Evolutionary conservation across 2,888 invertebrate genomes (phyloP), one percentile per base, ranked within the genome.

Genomic region (Lacanobia wlatinum): DNA sequence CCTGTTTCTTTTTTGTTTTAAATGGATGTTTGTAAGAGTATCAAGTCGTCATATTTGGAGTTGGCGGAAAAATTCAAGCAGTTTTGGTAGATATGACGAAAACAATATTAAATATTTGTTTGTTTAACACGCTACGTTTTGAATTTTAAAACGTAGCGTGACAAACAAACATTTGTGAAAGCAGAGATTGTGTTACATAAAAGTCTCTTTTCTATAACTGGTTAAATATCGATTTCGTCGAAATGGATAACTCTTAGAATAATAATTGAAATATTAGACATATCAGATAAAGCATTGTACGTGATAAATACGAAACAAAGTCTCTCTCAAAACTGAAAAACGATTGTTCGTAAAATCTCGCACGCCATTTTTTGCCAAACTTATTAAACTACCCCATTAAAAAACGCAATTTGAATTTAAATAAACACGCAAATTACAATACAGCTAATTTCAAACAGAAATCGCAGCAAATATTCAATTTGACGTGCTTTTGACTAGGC

Each of bases 1-100:
- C 94, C 93, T 94, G 93, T 91, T 89, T 90, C 88, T 88, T 34
- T 85, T 89, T 91, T 90, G 87, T 84, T 76, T 78, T 80, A 73
- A 73, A 72, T 73, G 40, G 59, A 62, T 68, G 50, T 56, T 69
- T 63, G 34, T 66, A 56, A 80, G 43, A 75, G 62, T 62, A 70
- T 60, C 2, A 5, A 18, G 43, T 56, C 55, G 38, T 62, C 21
- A 55, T 52, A 34, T 46, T 73, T 9, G 9, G 28, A 52, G 40
- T 7, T n/a, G 12, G 40, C 2, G 18, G 14, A 38, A 67, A n/a
- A 55, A 63, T 48, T 71, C 12, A 21, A 21, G 38, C 12, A 23
- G n/a, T 60, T 59, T 74, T 40, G 14, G 48, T 40, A 16, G 21
- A 48, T 48, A 28, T 21, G n/a, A 43, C 43, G 43, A 43, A 28